These are phyloP conservation scores for Scomber colias DNA, from an alignment of 2,113 vertebrate genomes.

Conservation along the genomic window DNA sequence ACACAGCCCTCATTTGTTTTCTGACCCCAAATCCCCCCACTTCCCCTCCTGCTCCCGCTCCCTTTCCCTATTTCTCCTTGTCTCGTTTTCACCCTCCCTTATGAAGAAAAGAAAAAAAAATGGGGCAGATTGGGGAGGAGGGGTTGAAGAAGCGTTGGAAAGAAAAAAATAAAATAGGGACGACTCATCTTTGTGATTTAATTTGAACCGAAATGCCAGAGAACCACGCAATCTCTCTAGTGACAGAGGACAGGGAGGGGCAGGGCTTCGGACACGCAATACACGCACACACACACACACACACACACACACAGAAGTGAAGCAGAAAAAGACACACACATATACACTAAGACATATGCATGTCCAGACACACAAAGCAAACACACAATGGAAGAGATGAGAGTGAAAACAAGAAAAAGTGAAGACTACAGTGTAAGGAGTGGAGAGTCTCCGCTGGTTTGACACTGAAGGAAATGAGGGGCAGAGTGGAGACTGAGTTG, in stretches of 20 bases:
- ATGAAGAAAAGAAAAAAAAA: slow-evolving; percentile 31
- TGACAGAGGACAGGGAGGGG: slow-evolving; percentile 69
- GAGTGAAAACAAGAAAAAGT: slow-evolving; percentile 14
- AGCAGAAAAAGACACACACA: slow-evolving; percentile 33
- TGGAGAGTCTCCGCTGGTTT: slow-evolving; percentile 30
- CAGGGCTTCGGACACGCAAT: slow-evolving; percentile 40
- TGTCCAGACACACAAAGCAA: slow-evolving; percentile 22
- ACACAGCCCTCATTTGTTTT: slow-evolving; percentile 43
- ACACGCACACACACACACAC: slow-evolving; percentile 7
- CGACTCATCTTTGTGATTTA: slow-evolving; percentile 74
- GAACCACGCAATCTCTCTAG: slow-evolving; percentile 68
- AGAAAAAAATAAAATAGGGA: slow-evolving; percentile 50
- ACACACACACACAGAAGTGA: slow-evolving; percentile 25
- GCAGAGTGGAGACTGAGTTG: slow-evolving; percentile 22
- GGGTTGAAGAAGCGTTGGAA: slow-evolving; percentile 44
- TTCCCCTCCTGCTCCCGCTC: neutral
- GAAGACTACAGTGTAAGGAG: neutral
- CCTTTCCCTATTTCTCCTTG: slow-evolving; percentile 6
- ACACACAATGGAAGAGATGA: slow-evolving; percentile 18
- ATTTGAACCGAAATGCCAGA: slow-evolving; percentile 79
- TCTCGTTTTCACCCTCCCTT: slow-evolving; percentile 34
- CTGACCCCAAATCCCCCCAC: slow-evolving; percentile 33
- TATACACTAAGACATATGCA: slow-evolving; percentile 38
- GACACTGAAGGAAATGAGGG: slow-evolving; percentile 44
- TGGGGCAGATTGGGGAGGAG: slow-evolving; percentile 55